Conservation (phyloP, 2,888 invertebrate species). For the Deroplatys truncata region DNA sequence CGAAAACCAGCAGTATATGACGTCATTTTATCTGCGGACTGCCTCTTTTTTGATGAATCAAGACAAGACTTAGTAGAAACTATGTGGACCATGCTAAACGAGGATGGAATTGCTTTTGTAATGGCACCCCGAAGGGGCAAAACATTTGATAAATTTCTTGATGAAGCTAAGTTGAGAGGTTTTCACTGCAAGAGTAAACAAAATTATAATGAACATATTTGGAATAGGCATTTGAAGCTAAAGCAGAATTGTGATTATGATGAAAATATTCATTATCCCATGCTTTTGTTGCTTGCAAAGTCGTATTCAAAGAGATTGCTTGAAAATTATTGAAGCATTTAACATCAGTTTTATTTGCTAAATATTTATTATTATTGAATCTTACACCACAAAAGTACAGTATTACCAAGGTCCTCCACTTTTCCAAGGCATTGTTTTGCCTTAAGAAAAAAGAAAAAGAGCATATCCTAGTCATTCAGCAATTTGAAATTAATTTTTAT, state of each 20-base stretch:
- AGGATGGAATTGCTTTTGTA: constrained; percentile 61
- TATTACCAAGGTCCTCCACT: background rate
- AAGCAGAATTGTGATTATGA: constrained; percentile 59
- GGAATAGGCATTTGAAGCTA: constrained; percentile 62
- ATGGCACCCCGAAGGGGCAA: constrained; percentile 73
- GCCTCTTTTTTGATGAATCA: constrained; percentile 72
- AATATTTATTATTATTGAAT: background rate
- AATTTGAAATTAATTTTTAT: background rate
- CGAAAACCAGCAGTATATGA: constrained; percentile 50
- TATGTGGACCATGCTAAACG: constrained; percentile 58
- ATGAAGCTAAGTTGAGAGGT: constrained; percentile 56
- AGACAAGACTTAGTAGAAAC: constrained; percentile 63
- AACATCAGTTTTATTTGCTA: background rate
- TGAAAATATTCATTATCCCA: constrained; percentile 67
- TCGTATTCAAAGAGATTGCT: background rate
- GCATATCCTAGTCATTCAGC: background rate
- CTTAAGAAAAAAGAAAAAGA: background rate
- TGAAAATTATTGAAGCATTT: background rate
- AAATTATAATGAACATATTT: constrained; percentile 61
- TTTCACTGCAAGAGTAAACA: constrained; percentile 55
- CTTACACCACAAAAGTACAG: background rate
- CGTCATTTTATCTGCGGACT: constrained; percentile 72
- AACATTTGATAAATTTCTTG: constrained; percentile 65
- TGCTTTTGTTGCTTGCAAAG: constrained; percentile 61
- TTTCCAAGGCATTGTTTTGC: background rate